Conservation (phyloP, 2,888 invertebrate species). For the Gymnoscelis rufifasciata region DNA sequence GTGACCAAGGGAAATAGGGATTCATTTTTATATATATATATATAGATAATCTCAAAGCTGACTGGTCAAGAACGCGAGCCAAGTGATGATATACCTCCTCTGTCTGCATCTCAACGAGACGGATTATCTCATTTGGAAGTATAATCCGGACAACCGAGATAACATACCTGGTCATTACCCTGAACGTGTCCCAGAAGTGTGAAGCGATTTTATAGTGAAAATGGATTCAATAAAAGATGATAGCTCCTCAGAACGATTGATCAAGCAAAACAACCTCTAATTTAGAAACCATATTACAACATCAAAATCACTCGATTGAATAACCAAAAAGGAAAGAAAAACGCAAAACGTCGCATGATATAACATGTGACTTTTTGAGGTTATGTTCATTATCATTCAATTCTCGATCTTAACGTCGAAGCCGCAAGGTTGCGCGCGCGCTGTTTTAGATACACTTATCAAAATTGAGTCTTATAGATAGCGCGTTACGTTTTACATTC, state of each 20-base stretch:
- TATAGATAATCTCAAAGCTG: too few species aligned
- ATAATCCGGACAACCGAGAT: slow-evolving; percentile 70
- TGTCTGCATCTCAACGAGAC: slow-evolving; percentile 71
- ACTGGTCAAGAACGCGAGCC: slow-evolving; percentile 58
- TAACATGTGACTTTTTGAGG: slow-evolving; percentile 24
- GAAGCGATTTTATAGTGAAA: slow-evolving; percentile 7
- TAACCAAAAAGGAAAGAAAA: neutral
- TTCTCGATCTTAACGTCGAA: slow-evolving; percentile 8
- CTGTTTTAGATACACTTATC: slow-evolving; percentile 13
- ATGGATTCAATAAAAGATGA: too few species aligned
- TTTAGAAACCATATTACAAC: too few species aligned
- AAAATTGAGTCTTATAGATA: slow-evolving; percentile 13
- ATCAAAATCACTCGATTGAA: neutral
- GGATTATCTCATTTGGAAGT: slow-evolving; percentile 74
- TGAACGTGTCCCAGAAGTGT: slow-evolving; percentile 57
- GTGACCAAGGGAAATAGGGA: too few species aligned
- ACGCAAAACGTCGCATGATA: neutral
- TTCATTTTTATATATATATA: too few species aligned
- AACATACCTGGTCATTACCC: slow-evolving; percentile 67
- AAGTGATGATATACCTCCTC: slow-evolving; percentile 66
- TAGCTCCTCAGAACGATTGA: too few species aligned
- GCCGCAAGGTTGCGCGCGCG: slow-evolving; percentile 3
- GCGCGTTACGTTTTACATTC: slow-evolving; percentile 12
- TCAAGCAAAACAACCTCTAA: too few species aligned
- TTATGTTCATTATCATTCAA: slow-evolving; percentile 15